Base-by-base conservation (phyloP, 2,888 invertebrate species). In the Adelphocoris suturalis region DNA sequence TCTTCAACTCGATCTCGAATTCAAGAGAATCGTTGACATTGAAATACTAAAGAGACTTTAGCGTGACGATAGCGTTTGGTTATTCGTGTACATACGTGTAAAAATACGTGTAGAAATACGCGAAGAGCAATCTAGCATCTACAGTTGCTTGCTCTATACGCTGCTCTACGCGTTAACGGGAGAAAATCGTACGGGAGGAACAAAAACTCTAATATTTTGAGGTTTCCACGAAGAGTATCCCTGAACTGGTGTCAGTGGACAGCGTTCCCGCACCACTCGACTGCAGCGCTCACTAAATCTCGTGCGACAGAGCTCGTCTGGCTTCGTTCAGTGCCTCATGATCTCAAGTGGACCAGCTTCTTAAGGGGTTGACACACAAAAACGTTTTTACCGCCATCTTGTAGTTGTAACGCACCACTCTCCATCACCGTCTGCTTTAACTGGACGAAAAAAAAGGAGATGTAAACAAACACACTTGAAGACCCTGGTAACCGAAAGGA, bases 341-440 rank as follows among this genome's bases (percentile, higher is more conserved):
- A 37, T 85, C 61, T 85, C 85, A 85, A 85, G 85, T 85, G 85
- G 85, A 85, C 85, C 57, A 55, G 85, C 85, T 85, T 85, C 85
- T 85, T 85, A 61, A 85, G 57, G 85, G 85, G 85, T 85, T 55
- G 85, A 85, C 55, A 57, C 57, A 85, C 85, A 85, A 85, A 85
- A 85, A 85, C 37, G 5, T 57, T 57, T 85, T 85, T 85, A 85
- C 78, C 78, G 78, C 78, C 78, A 37, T 37, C 78, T 78, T 37
- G 37, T 46, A 78, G 37, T n/a, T 16, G 78, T 46, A 78, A 78
- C 47, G 47, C 46, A 78, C 37, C 68, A 68, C 68, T 68, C 68
- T 27, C 68, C 68, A 68, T 68, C 68, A 47, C 46, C 5, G 78
- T 78, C 47, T 78, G 46, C 47, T 19, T 78, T 13, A 5, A 46